Conservation (phyloP, 2,113 vertebrate genomes). For the Calypte anna region DNA sequence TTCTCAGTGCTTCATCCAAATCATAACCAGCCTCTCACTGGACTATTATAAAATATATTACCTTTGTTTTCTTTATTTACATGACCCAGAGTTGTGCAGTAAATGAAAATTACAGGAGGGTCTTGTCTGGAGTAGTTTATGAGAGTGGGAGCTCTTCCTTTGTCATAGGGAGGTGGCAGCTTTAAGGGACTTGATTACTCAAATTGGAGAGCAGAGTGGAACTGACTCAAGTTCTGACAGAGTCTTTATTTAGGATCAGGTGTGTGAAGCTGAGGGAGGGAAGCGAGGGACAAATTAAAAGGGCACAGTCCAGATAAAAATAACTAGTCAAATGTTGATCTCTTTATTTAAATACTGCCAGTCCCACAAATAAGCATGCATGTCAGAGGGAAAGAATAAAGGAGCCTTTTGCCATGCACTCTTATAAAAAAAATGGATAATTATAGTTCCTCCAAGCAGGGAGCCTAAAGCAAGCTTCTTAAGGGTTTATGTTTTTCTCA, state of each 20-base stretch:
- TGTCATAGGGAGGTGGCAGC: not conserved
- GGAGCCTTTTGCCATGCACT: not conserved
- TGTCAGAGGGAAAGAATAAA: not conserved
- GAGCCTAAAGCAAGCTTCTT: not conserved
- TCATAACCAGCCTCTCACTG: constrained; percentile 10
- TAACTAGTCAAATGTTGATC: not conserved
- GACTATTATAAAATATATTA: not conserved
- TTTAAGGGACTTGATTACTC: not conserved
- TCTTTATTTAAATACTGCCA: constrained; percentile 17
- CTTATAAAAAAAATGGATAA: not conserved
- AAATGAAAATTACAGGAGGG: not conserved
- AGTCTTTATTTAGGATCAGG: constrained; percentile 16
- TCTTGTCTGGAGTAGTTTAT: not conserved
- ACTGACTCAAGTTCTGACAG: not conserved
- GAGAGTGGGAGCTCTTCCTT: not conserved
- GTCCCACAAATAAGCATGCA: constrained; percentile 17
- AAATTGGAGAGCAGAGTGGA: not conserved
- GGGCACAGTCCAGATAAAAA: constrained; percentile 29
- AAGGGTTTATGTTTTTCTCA: not conserved
- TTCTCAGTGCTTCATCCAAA: constrained; percentile 51
- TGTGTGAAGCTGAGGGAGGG: not conserved
- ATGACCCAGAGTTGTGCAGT: not conserved
- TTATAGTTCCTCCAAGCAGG: not conserved
- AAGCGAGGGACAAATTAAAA: constrained; percentile 8
- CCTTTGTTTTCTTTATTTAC: not conserved